These are phyloP conservation scores for Clitarchus hookeri DNA, from an alignment of 2,888 invertebrate genomes.

Conservation along the genomic window DNA sequence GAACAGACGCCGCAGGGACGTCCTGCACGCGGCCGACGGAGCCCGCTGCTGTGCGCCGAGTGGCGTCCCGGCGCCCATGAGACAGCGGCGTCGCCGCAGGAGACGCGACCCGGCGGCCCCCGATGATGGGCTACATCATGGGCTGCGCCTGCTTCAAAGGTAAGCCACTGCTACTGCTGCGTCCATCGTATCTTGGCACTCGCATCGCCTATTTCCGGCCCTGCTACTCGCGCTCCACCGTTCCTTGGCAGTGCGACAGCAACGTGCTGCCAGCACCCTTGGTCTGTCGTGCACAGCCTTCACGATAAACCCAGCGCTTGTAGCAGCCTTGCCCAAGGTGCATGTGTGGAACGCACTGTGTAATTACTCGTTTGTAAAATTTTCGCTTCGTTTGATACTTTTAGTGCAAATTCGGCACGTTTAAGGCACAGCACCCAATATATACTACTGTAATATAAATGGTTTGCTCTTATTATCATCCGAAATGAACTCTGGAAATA, in stretches of 20 bases:
- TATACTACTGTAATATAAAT: too few species aligned
- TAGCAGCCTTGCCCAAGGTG: too few species aligned
- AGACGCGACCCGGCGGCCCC: conserved; percentile 46
- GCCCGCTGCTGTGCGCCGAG: not conserved
- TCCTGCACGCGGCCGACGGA: conserved; percentile 50
- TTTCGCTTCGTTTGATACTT: too few species aligned
- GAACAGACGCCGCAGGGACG: conserved; percentile 34
- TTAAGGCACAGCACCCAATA: too few species aligned
- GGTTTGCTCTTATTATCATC: too few species aligned
- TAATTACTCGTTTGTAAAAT: too few species aligned
- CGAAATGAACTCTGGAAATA: too few species aligned
- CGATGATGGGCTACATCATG: conserved; percentile 94
- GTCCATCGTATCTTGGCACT: conserved; percentile 48
- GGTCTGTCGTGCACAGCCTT: conserved; percentile 26
- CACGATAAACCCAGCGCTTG: too few species aligned
- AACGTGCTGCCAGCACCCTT: conserved; percentile 33
- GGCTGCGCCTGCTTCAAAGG: conserved; percentile 92
- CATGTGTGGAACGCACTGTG: too few species aligned
- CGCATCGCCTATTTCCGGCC: conserved; percentile 51
- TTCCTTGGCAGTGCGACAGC: not conserved
- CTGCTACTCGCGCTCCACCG: conserved; percentile 48
- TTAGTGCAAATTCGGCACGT: too few species aligned
- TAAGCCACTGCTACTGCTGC: conserved; percentile 52
- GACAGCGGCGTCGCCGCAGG: conserved; percentile 24
- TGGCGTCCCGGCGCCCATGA: not conserved